Evolutionary conservation across 2,797 vertebrate species (phyloP).

Genomic region (Poecilia gillii): DNA sequence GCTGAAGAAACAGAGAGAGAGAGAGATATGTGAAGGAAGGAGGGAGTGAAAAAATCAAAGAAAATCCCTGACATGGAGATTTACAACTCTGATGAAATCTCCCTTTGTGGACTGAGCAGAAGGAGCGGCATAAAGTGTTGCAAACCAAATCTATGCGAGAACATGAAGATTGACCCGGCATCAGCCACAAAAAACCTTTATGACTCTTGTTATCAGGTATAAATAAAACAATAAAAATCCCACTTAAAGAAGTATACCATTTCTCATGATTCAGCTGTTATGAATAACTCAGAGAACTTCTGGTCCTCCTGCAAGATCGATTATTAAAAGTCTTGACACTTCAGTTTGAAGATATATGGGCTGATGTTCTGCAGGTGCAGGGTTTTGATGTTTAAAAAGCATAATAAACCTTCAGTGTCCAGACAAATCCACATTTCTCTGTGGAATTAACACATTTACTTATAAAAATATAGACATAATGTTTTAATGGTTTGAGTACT

Average conservation of each 20-base stretch:
- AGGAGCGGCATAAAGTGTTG: conserved; percentile 65
- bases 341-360: conserved; percentile 63
- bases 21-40: conserved; percentile 12
- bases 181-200: conserved; percentile 67
- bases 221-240: conserved; percentile 76
- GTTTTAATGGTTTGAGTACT: conserved; percentile 3
- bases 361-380: conserved; percentile 64
- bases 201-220: conserved; percentile 79
- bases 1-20: conserved; percentile 27
- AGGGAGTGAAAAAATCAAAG: conserved; percentile 70
- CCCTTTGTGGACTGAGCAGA: conserved; percentile 65
- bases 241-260: conserved; percentile 50
- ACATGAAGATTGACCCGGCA: conserved; percentile 50
- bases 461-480: conserved; percentile 20
- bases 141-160: conserved; percentile 50
- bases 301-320: conserved; percentile 47
- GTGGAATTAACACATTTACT: conserved; percentile 15
- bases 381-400: conserved; percentile 52
- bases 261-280: conserved; percentile 67
- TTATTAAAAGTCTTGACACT: conserved; percentile 62
- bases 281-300: conserved; percentile 40
- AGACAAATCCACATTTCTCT: conserved; percentile 27
- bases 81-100: conserved; percentile 74
- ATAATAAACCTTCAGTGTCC: conserved; percentile 36
- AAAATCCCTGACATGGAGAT: conserved; percentile 76